These are phyloP conservation scores for Blastobasis lacticolella DNA, from an alignment of 2,888 invertebrate genomes.

Conservation along the genomic window DNA sequence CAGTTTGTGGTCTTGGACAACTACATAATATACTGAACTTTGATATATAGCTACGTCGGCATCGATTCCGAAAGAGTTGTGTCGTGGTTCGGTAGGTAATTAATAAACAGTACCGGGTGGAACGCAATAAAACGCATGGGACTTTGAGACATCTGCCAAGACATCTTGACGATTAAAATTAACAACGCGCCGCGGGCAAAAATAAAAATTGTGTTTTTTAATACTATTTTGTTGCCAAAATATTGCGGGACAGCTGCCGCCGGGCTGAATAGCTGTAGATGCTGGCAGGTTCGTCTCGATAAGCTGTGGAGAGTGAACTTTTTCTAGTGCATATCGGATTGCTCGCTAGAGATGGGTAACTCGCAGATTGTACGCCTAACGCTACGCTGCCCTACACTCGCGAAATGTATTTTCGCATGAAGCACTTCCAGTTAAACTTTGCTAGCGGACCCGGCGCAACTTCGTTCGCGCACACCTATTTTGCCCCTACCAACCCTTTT, in stretches of 20 bases:
- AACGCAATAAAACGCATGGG: slow-evolving; percentile 56
- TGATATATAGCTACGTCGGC: too few species aligned
- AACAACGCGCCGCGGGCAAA: slow-evolving; percentile 44
- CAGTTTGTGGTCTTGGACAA: too few species aligned
- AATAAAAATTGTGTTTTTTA: slow-evolving; percentile 56
- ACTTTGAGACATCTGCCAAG: slow-evolving; percentile 68
- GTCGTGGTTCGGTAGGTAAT: slow-evolving; percentile 42
- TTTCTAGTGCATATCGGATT: slow-evolving; percentile 18
- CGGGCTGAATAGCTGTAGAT: slow-evolving; percentile 13
- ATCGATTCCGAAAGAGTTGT: background rate
- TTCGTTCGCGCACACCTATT: too few species aligned
- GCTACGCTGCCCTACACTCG: too few species aligned
- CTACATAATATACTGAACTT: too few species aligned
- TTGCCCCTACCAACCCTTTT: too few species aligned
- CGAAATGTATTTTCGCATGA: too few species aligned
- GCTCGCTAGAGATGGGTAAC: background rate
- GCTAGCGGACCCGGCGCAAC: too few species aligned
- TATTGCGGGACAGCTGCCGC: slow-evolving; percentile 57
- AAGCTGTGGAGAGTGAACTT: slow-evolving; percentile 18
- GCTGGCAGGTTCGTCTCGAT: slow-evolving; percentile 14
- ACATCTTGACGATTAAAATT: slow-evolving; percentile 65
- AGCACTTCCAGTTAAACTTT: too few species aligned
- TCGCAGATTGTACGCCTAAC: too few species aligned
- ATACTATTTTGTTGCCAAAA: slow-evolving; percentile 60
- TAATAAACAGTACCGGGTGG: slow-evolving; percentile 48